Base-by-base conservation (phyloP, 1,140 invertebrate species). In the Drosophila orosa region DNA sequence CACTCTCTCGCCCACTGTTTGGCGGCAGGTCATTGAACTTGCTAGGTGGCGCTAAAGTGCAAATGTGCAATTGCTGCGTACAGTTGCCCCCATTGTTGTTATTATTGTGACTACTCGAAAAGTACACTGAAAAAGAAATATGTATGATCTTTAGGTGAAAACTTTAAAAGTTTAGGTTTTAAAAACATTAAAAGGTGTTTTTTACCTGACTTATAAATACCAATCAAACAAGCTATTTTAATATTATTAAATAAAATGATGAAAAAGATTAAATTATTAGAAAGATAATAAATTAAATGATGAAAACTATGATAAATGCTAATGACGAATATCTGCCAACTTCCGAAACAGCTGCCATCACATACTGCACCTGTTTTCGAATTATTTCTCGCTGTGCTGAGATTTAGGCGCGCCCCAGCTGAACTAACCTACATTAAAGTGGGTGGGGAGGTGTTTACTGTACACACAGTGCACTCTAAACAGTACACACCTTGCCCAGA, bases 381-480 rank as follows among this genome's bases (percentile, higher is more conserved):
- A 48, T 22, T 42, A 33, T 66, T 68, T 66, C 22, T 48, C 45
- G 5, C 29, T 17, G 45, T 68, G 61, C 33, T 17, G 24, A 67
- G 61, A 54, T 76, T 75, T 76, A 66, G 73, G 72, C 72, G 72
- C 73, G 71, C 60, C 52, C 55, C 77, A 57, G 67, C 74, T 69
- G 79, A 87, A 87, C 83, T 87, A 87, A 87, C 83, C 83, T 87
- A 87, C 83, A 87, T 87, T 87, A 87, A 75, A 80, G 71, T 80
- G 58, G 81, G 33, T 73, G 40, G 35, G 62, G 45, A 19, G 35
- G 47, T 45, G 42, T 27, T 15, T 29, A 47, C 55, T 39, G 54
- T 65, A 59, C 55, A 60, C 55, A 60, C 57, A 22, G 37, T 29
- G 24, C 39, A 63, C 24, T 63, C 58, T 13, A 39, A 17, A 27